Evolutionary conservation across 2,888 invertebrate species (phyloP).

Genomic region (Maniola hyperantus): DNA sequence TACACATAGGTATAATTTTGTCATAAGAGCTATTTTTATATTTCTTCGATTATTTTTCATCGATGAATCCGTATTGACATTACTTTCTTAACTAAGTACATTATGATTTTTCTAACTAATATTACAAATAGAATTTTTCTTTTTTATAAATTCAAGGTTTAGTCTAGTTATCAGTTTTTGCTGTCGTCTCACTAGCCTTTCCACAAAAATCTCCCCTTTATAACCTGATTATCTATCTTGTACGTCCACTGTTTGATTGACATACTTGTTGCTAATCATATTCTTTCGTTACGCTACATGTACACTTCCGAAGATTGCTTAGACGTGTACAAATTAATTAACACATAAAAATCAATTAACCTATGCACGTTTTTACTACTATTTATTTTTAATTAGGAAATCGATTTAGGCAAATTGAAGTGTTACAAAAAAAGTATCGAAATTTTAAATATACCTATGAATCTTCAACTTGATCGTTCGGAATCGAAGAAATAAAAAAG

Average conservation of each 20-base stretch:
- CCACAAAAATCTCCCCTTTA: neutral
- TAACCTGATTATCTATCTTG: conserved; percentile 29
- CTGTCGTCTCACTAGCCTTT: neutral
- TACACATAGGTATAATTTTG: too few relatives aligned
- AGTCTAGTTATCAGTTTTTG: neutral
- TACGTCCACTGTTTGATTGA: conserved; percentile 26
- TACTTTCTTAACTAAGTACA: too few relatives aligned
- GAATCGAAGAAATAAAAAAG: conserved; percentile 4
- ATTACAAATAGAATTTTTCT: too few relatives aligned
- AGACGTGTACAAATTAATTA: conserved; percentile 21
- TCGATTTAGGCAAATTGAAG: conserved; percentile 15
- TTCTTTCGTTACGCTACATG: conserved; percentile 3
- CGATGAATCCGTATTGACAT: too few relatives aligned
- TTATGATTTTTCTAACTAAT: too few relatives aligned
- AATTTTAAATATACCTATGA: neutral
- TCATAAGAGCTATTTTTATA: too few relatives aligned
- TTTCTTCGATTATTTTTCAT: too few relatives aligned
- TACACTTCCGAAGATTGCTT: conserved; percentile 14
- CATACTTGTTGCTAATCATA: conserved; percentile 15
- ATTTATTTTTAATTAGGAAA: conserved; percentile 30
- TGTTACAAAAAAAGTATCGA: conserved; percentile 15
- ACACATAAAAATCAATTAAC: conserved; percentile 29
- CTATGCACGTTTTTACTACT: conserved; percentile 26
- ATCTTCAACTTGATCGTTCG: neutral
- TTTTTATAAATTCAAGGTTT: too few relatives aligned